phyloP scores from a whole-genome alignment of 1,140 invertebrate genomes.

The Stegodyphus mimosarum region DNA sequence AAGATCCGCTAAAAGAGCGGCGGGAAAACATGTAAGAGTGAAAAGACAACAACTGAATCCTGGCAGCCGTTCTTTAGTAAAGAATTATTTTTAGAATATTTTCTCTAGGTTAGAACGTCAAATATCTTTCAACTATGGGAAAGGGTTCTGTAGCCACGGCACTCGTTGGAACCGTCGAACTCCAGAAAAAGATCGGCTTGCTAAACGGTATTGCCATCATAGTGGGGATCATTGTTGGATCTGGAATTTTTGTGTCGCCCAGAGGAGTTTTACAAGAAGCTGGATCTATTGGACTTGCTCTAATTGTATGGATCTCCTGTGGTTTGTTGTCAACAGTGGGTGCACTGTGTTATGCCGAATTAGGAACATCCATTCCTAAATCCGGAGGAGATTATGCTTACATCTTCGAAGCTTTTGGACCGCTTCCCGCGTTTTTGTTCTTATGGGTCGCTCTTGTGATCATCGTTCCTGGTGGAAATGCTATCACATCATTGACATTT shows the following conservation, averaged over 20 bases:
- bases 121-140: not conserved
- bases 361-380: slow-evolving; percentile 84
- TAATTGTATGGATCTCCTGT: slow-evolving; percentile 65
- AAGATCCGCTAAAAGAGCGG: too few relatives aligned
- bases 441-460: slow-evolving; percentile 86
- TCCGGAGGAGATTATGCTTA: slow-evolving; percentile 98
- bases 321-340: slow-evolving; percentile 85
- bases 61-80: too few relatives aligned
- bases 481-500: slow-evolving; percentile 78
- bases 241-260: slow-evolving; percentile 74
- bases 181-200: slow-evolving; percentile 73
- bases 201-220: slow-evolving; percentile 89
- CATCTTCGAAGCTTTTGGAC: slow-evolving; percentile 72
- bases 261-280: slow-evolving; percentile 70
- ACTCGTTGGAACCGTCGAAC: slow-evolving; percentile 13
- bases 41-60: too few relatives aligned
- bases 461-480: slow-evolving; percentile 82
- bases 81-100: too few relatives aligned
- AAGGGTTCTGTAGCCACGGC: not conserved
- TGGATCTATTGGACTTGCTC: slow-evolving; percentile 66
- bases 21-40: too few relatives aligned
- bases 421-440: slow-evolving; percentile 61
- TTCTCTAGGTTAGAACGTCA: too few relatives aligned
- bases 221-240: slow-evolving; percentile 86
- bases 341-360: slow-evolving; percentile 95